A percentile compares a stretch with the other conserved stretches of the same genome.
phyloP scores from a whole-genome alignment of 1,140 invertebrate genomes.

The Leptinotarsa defecta region DNA sequence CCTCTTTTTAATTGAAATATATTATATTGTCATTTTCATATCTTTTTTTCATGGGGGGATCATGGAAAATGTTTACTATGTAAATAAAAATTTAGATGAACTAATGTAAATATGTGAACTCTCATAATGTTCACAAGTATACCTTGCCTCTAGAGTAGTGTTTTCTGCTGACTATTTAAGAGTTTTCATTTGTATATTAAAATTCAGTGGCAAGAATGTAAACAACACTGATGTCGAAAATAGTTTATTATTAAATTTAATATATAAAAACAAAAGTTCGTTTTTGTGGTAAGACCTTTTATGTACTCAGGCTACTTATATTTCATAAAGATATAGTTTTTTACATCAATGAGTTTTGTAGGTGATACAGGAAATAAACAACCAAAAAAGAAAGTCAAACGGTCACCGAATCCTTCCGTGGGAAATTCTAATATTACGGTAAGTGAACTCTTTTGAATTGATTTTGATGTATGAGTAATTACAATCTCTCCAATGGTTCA shows the following conservation, averaged over 20 bases:
- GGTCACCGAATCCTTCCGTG: constrained; percentile 51
- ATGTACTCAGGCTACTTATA: constrained; percentile 40
- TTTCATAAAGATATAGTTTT: background rate
- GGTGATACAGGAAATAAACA: constrained; percentile 49
- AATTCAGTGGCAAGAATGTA: constrained; percentile 46
- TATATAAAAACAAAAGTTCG: constrained; percentile 46
- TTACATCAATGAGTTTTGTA: constrained; percentile 46
- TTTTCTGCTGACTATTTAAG: constrained; percentile 35
- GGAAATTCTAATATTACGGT: constrained; percentile 35
- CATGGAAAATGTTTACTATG: constrained; percentile 29
- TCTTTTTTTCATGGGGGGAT: constrained; percentile 39
- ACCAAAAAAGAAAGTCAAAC: constrained; percentile 56
- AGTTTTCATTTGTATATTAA: constrained; percentile 35
- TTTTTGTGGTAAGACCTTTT: constrained; percentile 49
- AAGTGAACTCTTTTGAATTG: constrained; percentile 24
- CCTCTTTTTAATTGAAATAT: constrained; percentile 54
- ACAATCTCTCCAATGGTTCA: no score
- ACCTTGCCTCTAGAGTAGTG: constrained; percentile 50
- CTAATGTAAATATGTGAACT: constrained; percentile 26
- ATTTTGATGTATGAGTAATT: background rate
- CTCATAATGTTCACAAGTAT: constrained; percentile 15
- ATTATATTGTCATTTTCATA: constrained; percentile 50
- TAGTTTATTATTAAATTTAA: constrained; percentile 54
- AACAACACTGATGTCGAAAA: constrained; percentile 47
- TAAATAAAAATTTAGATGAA: constrained; percentile 32